Evolutionary conservation across 2,888 invertebrate genomes (phyloP).

Genomic region (Mystacides longicornis): DNA sequence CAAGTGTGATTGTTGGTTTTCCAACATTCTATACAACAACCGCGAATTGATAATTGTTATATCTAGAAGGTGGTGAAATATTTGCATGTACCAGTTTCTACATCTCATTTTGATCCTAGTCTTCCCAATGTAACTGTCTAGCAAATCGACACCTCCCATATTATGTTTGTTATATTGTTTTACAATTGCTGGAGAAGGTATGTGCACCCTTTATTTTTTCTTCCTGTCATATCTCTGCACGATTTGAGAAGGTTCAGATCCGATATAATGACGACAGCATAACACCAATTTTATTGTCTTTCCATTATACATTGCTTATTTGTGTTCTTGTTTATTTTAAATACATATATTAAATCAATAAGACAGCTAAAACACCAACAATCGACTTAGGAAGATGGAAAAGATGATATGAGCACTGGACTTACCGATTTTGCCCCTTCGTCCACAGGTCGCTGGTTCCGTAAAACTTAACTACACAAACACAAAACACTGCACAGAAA

Average conservation of each 20-base stretch:
- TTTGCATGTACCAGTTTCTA: slow-evolving; percentile 25
- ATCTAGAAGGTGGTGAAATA: slow-evolving; percentile 26
- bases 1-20: neutral
- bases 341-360: no score
- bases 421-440: no score
- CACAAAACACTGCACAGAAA: no score
- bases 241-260: slow-evolving; percentile 17
- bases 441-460: no score
- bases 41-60: slow-evolving; percentile 22
- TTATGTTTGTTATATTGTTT: slow-evolving; percentile 26
- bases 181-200: slow-evolving; percentile 25
- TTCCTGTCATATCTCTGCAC: slow-evolving; percentile 24
- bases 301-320: neutral
- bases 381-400: no score
- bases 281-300: neutral
- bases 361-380: no score
- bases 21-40: neutral
- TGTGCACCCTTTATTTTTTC: slow-evolving; percentile 18
- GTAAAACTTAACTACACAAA: no score
- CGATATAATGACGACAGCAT: slow-evolving; percentile 18
- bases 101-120: slow-evolving; percentile 27
- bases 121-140: slow-evolving; percentile 25
- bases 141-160: slow-evolving; percentile 27
- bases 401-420: no score
- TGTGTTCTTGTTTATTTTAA: no score